Conservation (phyloP, 30 jellyfish, hydroid and myxozoan species). For the Aurelia aurita region DNA sequence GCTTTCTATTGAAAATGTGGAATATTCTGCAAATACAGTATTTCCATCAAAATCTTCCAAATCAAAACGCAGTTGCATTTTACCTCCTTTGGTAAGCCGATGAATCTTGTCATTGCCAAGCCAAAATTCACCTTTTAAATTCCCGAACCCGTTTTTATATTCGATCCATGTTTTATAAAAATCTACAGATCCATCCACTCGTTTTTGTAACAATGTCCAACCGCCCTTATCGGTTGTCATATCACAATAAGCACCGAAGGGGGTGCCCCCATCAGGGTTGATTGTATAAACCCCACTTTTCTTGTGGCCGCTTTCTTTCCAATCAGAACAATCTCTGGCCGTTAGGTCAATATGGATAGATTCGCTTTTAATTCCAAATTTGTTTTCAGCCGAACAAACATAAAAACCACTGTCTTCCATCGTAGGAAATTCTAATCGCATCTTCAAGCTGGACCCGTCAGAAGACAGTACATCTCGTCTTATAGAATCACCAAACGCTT, state of each 20-base stretch:
- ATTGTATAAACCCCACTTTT: slow-evolving; percentile 5
- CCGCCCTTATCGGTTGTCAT: background rate
- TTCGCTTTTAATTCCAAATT: background rate
- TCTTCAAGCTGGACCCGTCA: background rate
- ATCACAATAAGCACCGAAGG: background rate
- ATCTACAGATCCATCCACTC: too few relatives aligned
- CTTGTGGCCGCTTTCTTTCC: background rate
- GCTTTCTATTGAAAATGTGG: too few relatives aligned
- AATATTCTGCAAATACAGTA: background rate
- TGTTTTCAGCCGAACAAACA: background rate
- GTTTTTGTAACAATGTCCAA: too few relatives aligned
- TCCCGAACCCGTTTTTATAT: too few relatives aligned
- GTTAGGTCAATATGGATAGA: background rate
- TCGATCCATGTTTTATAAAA: too few relatives aligned
- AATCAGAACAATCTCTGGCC: background rate
- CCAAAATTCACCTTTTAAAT: too few relatives aligned
- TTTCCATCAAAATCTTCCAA: background rate
- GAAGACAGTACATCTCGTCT: background rate
- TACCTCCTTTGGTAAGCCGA: background rate
- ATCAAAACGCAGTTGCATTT: slow-evolving; percentile 3
- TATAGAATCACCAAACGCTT: background rate
- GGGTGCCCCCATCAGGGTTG: slow-evolving; percentile 11
- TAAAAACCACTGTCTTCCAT: background rate
- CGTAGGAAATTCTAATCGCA: background rate
- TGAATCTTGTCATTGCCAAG: too few relatives aligned